Conservation (phyloP, 2,113 vertebrate genomes). For the Eurystomus gularis region DNA sequence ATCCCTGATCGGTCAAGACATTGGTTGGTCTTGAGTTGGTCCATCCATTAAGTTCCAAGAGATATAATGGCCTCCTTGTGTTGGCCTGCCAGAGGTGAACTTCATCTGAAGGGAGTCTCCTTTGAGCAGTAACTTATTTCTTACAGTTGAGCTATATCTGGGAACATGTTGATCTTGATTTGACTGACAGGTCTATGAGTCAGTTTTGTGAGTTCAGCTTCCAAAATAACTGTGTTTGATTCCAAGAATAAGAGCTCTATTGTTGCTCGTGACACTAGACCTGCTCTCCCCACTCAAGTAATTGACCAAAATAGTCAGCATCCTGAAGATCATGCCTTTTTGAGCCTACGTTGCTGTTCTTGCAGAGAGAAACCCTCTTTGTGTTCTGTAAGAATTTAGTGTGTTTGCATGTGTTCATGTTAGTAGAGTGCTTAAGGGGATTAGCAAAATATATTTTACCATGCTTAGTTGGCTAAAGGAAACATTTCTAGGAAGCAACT, state of each 20-base stretch:
- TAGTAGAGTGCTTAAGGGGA: not conserved
- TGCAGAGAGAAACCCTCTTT: not conserved
- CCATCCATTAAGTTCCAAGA: not conserved
- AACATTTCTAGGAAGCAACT: not conserved
- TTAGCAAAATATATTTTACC: not conserved
- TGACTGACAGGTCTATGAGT: not conserved
- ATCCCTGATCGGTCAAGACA: not conserved
- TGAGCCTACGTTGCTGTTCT: not conserved
- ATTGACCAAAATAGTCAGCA: not conserved
- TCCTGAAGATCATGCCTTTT: not conserved
- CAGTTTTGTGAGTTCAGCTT: slow-evolving; percentile 6
- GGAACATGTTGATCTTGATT: not conserved
- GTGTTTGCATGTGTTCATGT: not conserved
- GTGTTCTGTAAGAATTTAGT: not conserved
- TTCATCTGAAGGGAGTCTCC: not conserved
- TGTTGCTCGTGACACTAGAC: not conserved
- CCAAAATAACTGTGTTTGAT: not conserved
- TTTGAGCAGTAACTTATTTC: not conserved
- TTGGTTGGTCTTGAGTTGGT: not conserved
- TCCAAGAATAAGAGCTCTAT: slow-evolving; percentile 6
- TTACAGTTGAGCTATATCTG: not conserved
- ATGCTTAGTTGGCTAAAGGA: not conserved
- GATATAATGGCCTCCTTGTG: not conserved
- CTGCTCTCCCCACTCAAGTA: not conserved
- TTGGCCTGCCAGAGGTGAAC: not conserved